Percentiles rank a stretch among this genome's conserved stretches.
These are phyloP conservation scores for Illadopsis cleaveri DNA, from an alignment of 2,113 vertebrate species.

Conservation along the genomic window DNA sequence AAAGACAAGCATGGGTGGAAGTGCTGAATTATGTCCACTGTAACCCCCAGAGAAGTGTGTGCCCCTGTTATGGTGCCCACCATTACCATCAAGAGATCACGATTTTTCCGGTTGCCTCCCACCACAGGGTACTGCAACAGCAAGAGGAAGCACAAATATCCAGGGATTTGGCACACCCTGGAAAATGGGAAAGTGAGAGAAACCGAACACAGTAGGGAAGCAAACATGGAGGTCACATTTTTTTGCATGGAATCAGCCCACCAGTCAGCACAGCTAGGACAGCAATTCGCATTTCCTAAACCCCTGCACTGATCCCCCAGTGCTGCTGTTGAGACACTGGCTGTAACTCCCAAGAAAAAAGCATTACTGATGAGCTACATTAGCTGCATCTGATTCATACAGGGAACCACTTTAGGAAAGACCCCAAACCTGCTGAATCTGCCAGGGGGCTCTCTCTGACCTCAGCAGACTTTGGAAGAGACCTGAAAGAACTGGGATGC, in stretches of 20 bases:
- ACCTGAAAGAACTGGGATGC: not conserved
- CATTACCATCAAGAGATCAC: not conserved
- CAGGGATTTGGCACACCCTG: not conserved
- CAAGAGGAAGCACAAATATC: not conserved
- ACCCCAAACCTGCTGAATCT: not conserved
- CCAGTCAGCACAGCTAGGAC: not conserved
- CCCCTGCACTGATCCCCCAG: accelerated
- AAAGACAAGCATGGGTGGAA: not conserved
- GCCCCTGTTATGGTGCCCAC: not conserved
- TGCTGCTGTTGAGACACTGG: not conserved
- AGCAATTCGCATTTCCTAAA: not conserved
- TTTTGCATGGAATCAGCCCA: accelerated
- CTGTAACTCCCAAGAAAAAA: not conserved
- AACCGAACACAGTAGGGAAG: accelerated
- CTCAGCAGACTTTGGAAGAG: not conserved
- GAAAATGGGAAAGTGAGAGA: not conserved
- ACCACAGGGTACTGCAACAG: not conserved
- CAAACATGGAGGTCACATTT: accelerated
- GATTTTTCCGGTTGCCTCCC: not conserved
- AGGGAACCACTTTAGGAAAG: accelerated
- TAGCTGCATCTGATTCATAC: not conserved
- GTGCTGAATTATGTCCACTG: not conserved
- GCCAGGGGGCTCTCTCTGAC: not conserved
- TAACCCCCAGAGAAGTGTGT: not conserved
- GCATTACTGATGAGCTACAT: not conserved